These are phyloP conservation scores for Barnardius zonarius DNA, from an alignment of 2,113 vertebrate genomes.

Conservation along the genomic window DNA sequence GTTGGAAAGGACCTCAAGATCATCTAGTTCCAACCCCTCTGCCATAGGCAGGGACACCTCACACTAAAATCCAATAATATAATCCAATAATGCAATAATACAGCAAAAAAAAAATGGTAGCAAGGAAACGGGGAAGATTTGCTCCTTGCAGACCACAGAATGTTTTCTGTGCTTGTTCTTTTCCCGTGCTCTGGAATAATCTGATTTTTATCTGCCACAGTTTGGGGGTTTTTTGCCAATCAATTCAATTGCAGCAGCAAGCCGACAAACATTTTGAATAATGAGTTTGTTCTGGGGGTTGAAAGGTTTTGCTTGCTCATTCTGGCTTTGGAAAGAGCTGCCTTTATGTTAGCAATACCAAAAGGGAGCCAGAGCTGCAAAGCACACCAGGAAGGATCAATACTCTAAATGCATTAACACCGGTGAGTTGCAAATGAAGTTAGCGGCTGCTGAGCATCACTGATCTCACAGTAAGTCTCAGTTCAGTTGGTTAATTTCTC, in stretches of 20 bases:
- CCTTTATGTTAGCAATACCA: constrained; percentile 13
- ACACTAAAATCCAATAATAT: no score
- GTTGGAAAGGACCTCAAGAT: no score
- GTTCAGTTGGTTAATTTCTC: constrained; percentile 64
- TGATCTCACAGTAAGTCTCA: constrained; percentile 60
- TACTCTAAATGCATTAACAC: constrained; percentile 66
- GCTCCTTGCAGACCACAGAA: not conserved
- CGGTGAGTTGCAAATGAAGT: constrained; percentile 67
- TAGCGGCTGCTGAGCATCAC: constrained; percentile 56
- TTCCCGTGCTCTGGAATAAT: constrained; percentile 13
- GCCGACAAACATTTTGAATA: constrained; percentile 50
- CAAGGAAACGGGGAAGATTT: not conserved
- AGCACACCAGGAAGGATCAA: constrained; percentile 48
- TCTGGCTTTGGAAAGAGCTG: constrained; percentile 33
- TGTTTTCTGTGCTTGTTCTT: constrained; percentile 4
- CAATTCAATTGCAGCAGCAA: constrained; percentile 15
- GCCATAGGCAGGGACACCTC: no score
- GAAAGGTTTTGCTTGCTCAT: constrained; percentile 60
- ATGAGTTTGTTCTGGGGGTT: constrained; percentile 49
- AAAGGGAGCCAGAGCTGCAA: constrained; percentile 33
- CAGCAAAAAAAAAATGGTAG: not conserved
- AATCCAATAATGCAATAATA: not conserved
- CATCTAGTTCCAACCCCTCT: no score
- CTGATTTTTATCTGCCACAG: not conserved
- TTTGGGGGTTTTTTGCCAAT: not conserved